A percentile compares a stretch with the other conserved stretches of the same genome.
These are phyloP conservation scores for Pseudococcus viburni DNA, from an alignment of 2,888 invertebrate species.

Conservation along the genomic window DNA sequence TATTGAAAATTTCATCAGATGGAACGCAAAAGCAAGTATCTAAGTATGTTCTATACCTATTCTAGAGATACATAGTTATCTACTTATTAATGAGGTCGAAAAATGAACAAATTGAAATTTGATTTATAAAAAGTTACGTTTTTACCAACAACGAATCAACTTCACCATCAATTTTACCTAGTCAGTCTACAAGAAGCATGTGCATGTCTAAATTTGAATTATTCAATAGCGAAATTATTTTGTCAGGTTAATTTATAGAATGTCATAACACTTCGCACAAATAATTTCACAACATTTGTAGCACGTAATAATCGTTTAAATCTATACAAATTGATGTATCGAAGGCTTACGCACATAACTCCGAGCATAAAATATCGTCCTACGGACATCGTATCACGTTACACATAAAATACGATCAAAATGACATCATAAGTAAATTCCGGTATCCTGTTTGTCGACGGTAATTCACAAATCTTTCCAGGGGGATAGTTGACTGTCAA, in stretches of 20 bases:
- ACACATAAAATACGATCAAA: conserved; percentile 11
- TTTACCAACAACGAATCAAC: too few relatives aligned
- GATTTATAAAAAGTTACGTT: too few relatives aligned
- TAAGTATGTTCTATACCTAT: too few relatives aligned
- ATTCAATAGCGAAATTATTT: background rate
- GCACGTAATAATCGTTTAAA: background rate
- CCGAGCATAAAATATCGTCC: background rate
- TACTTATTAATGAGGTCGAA: too few relatives aligned
- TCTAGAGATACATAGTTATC: too few relatives aligned
- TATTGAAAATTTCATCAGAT: too few relatives aligned
- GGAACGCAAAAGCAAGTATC: too few relatives aligned
- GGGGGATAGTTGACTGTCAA: conserved; percentile 23
- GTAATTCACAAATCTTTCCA: conserved; percentile 18
- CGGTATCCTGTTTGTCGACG: background rate
- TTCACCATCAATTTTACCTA: background rate
- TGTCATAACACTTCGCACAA: background rate
- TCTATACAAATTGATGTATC: conserved; percentile 28
- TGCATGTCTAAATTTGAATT: background rate
- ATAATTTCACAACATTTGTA: background rate
- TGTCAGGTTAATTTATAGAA: background rate
- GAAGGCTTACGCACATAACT: conserved; percentile 12
- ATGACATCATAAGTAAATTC: conserved; percentile 15
- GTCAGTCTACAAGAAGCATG: background rate
- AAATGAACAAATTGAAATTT: too few relatives aligned
- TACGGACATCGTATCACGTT: background rate